These are phyloP conservation scores for Muscidifurax raptorellus DNA, from an alignment of 1,140 invertebrate species.

Conservation along the genomic window DNA sequence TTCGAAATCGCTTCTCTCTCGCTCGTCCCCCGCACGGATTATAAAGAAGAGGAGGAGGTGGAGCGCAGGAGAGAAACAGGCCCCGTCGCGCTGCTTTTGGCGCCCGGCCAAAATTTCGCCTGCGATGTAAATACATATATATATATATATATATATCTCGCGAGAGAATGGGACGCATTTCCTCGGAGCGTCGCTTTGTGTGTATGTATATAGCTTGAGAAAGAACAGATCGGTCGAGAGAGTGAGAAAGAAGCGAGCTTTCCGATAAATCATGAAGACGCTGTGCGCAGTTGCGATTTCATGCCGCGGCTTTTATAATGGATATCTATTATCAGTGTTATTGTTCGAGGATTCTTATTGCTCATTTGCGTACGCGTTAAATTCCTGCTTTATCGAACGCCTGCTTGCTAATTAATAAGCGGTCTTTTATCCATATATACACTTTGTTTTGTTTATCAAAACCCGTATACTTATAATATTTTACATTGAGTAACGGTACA, in stretches of 20 bases:
- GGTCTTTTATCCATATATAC: too few species aligned
- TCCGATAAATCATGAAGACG: constrained; percentile 15
- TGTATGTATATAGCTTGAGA: background rate
- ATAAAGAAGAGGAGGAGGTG: constrained; percentile 51
- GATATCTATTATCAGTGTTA: background rate
- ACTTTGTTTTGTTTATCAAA: background rate
- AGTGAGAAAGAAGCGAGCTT: too few species aligned
- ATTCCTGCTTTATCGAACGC: too few species aligned
- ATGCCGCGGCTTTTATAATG: too few species aligned
- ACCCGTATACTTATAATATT: too few species aligned
- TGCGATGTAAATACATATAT: constrained; percentile 7
- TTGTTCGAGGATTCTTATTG: background rate
- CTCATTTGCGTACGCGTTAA: too few species aligned
- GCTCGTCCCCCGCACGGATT: constrained; percentile 6
- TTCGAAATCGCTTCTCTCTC: constrained; percentile 48
- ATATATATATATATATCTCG: background rate
- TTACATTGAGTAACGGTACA: too few species aligned
- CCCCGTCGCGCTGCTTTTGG: constrained; percentile 47
- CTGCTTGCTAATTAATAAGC: background rate
- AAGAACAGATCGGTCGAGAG: background rate
- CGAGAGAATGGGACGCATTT: constrained; percentile 25
- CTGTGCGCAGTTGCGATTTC: background rate
- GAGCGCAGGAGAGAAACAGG: constrained; percentile 35
- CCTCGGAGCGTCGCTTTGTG: background rate
- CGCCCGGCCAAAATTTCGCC: constrained; percentile 51